These are phyloP conservation scores for Schizothorax lantsangensis DNA, from an alignment of 2,797 vertebrate genomes.

Conservation along the genomic window DNA sequence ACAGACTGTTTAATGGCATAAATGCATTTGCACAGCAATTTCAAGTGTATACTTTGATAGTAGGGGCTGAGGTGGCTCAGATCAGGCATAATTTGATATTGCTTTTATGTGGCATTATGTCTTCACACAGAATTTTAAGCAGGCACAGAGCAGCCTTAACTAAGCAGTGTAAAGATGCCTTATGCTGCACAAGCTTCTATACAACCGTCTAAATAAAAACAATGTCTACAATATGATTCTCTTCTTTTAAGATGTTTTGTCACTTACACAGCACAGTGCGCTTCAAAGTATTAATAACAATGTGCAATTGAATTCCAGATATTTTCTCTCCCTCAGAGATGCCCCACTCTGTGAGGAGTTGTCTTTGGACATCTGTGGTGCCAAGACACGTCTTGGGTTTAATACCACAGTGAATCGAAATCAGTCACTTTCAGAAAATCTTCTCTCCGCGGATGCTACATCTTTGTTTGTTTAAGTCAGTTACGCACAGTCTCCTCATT, in stretches of 20 bases:
- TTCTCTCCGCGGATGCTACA: slow-evolving; percentile 24
- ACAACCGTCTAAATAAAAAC: neutral
- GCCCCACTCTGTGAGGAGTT: slow-evolving; percentile 14
- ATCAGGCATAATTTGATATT: too few relatives aligned
- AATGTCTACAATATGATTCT: neutral
- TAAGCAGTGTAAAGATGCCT: neutral
- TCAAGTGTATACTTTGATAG: too few relatives aligned
- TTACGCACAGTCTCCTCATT: neutral
- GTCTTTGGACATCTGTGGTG: slow-evolving; percentile 28
- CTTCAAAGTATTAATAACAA: slow-evolving; percentile 36
- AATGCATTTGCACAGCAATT: too few relatives aligned
- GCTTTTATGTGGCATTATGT: too few relatives aligned
- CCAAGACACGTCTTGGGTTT: neutral
- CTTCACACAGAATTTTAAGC: too few relatives aligned
- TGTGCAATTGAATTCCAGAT: slow-evolving; percentile 27
- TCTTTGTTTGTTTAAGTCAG: slow-evolving; percentile 41
- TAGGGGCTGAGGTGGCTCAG: too few relatives aligned
- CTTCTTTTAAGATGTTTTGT: neutral
- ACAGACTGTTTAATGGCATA: too few relatives aligned
- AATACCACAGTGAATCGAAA: slow-evolving; percentile 10
- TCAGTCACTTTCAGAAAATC: neutral
- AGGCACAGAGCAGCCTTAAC: too few relatives aligned
- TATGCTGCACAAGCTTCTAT: neutral
- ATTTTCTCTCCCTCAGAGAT: slow-evolving; percentile 35
- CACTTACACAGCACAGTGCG: neutral